These are phyloP conservation scores for Anoplophora glabripennis DNA, from an alignment of 1,140 invertebrate genomes.

Conservation along the genomic window DNA sequence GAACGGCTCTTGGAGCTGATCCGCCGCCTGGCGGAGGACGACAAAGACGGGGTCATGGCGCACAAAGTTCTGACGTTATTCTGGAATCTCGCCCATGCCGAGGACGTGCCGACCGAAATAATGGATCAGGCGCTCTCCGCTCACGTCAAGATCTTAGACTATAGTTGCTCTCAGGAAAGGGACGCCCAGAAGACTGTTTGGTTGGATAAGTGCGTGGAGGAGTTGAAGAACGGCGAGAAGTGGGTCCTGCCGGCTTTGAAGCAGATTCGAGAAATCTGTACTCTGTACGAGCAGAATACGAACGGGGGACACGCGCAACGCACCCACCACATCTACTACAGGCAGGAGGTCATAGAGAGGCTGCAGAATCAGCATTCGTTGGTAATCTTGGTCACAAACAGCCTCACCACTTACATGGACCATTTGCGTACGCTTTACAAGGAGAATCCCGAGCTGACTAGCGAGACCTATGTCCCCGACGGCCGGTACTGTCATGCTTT, in stretches of 20 bases:
- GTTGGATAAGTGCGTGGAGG: slow-evolving; percentile 94
- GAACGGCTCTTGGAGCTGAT: slow-evolving; percentile 95
- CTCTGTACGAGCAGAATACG: slow-evolving; percentile 75
- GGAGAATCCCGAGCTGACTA: slow-evolving; percentile 75
- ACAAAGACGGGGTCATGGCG: slow-evolving; percentile 98
- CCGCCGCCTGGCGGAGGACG: slow-evolving; percentile 88
- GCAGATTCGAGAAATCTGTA: slow-evolving; percentile 94
- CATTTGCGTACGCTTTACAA: slow-evolving; percentile 70
- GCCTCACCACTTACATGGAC: slow-evolving; percentile 90
- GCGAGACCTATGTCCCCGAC: slow-evolving; percentile 80
- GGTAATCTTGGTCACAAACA: slow-evolving; percentile 91
- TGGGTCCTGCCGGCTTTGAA: slow-evolving; percentile 95
- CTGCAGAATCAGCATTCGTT: slow-evolving; percentile 89
- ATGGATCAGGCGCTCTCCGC: slow-evolving; percentile 95
- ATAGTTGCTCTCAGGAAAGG: slow-evolving; percentile 93
- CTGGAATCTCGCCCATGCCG: slow-evolving; percentile 95
- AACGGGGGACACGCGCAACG: slow-evolving; percentile 56
- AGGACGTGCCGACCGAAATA: slow-evolving; percentile 95
- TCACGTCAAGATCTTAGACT: slow-evolving; percentile 97
- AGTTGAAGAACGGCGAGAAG: slow-evolving; percentile 81
- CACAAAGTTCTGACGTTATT: slow-evolving; percentile 95
- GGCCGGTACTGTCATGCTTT: slow-evolving; percentile 87
- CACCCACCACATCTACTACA: slow-evolving; percentile 63
- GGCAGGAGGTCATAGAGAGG: slow-evolving; percentile 82
- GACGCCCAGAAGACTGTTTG: slow-evolving; percentile 95